Base-by-base conservation (phyloP, 1,140 invertebrate species). In the Drosophila gunungcola region DNA sequence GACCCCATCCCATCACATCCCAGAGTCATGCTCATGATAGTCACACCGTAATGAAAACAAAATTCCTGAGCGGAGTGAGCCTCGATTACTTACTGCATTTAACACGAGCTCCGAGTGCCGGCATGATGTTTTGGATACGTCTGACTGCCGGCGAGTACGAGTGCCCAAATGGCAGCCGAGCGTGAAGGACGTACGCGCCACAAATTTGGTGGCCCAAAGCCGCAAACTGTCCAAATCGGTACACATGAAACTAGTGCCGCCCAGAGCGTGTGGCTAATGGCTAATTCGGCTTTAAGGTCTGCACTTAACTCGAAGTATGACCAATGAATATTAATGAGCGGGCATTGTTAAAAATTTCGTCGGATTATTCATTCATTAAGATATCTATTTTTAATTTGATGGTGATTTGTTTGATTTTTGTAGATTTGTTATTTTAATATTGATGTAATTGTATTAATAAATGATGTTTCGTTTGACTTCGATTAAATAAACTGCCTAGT, bases 41-140 rank as follows among this genome's bases (percentile, higher is more conserved):
- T 46, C 51, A 53, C 32, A 51, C 45, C 12, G 43, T 53, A 70
- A 55, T 48, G 65, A 63, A 82, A 51, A 48, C 54, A 48, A 63
- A 68, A 80, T 78, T 73, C 67, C 54, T 55, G 52, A 75, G 56
- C 53, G 46, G 53, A 56, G 67, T 61, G 63, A 77, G 51, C 56
- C 79, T 69, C 70, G 78, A 65, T 88, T 79, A 82, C 79, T 86
- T 82, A 78, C 75, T 62, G 73, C 82, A 86, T 67, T 86, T 81
- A 86, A 86, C 82, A 80, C 82, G 80, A 70, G 63, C 81, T 79
- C 38, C 32, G 34, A 58, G 39, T 70, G 72, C 34, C 13, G 56
- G 52, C 54, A 16, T 42, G 53, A 3, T 39, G 34, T 58, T 70
- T 38, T 11, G 41, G 57, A 56, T 65, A 73, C 67, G 67, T 29